Evolutionary conservation across 23 tunicate genomes (phyloP).

Genomic region (Phallusia fumigata): DNA sequence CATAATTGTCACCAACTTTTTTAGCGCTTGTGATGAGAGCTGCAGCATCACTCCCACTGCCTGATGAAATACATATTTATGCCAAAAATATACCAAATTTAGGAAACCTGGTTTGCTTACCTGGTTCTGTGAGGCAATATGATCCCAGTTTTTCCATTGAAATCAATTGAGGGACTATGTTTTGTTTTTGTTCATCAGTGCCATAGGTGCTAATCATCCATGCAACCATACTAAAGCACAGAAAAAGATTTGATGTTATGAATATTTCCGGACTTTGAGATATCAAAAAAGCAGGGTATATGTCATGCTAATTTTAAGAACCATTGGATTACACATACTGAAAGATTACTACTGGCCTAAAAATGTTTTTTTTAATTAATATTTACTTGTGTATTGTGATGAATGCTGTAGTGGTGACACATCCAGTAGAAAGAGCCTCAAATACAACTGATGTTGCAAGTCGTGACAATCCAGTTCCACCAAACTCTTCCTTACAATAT

Average conservation of each 20-base stretch:
- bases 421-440: slow-evolving; percentile 92
- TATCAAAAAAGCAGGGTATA: too few relatives aligned
- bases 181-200: slow-evolving; percentile 67
- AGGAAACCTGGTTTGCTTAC: slow-evolving; percentile 8
- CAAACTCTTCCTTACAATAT: slow-evolving; percentile 76
- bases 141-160: slow-evolving; percentile 85
- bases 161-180: slow-evolving; percentile 56
- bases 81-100: neutral
- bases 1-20: slow-evolving; percentile 78
- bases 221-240: slow-evolving; percentile 68
- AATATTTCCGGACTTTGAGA: too few relatives aligned
- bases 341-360: too few relatives aligned
- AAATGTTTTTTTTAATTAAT: too few relatives aligned
- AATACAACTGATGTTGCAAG: slow-evolving; percentile 90
- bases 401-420: slow-evolving; percentile 97
- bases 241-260: too few relatives aligned
- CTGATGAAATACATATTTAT: slow-evolving; percentile 8
- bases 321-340: too few relatives aligned
- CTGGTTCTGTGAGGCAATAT: slow-evolving; percentile 98
- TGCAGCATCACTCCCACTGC: slow-evolving; percentile 99
- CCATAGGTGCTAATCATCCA: slow-evolving; percentile 97
- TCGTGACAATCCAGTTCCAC: slow-evolving; percentile 90
- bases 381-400: slow-evolving; percentile 84
- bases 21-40: slow-evolving; percentile 85
- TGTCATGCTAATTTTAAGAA: too few relatives aligned